phyloP scores from a whole-genome alignment of 2,113 vertebrate species.

The Amblyornis subalaris region DNA sequence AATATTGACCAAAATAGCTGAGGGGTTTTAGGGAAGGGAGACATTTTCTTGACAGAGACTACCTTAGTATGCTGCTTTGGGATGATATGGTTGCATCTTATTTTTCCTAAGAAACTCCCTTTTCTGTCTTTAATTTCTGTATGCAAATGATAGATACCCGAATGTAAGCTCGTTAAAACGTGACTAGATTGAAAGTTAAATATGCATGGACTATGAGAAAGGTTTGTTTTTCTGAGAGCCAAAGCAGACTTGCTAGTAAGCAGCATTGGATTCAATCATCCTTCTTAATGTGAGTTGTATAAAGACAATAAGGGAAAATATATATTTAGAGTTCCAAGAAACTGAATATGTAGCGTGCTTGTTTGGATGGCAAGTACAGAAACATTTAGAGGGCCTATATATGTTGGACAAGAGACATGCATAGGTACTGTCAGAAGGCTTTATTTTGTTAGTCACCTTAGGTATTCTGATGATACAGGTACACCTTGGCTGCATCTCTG shows the following conservation, averaged over 20 bases:
- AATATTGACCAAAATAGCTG: neutral
- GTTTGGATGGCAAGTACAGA: neutral
- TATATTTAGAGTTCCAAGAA: neutral
- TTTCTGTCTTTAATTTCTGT: neutral
- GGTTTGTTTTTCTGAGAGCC: neutral
- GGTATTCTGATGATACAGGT: neutral
- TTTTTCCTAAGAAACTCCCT: rapidly evolving
- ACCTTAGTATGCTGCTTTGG: neutral
- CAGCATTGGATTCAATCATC: neutral
- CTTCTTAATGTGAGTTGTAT: neutral
- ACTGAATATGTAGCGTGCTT: neutral
- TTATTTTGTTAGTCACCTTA: neutral
- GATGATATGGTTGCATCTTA: neutral
- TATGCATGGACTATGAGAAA: neutral
- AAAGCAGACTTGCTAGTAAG: neutral
- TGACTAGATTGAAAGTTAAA: neutral
- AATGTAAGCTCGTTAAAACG: neutral
- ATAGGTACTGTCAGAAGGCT: neutral
- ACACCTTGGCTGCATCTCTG: neutral
- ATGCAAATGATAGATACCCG: neutral
- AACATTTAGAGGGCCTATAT: rapidly evolving
- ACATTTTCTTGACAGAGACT: neutral
- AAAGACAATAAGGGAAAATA: neutral
- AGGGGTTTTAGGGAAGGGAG: neutral
- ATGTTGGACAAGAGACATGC: rapidly evolving